Percentiles rank a stretch among this genome's conserved stretches.
phyloP scores from a whole-genome alignment of 2,888 invertebrate genomes.

The Lapara coniferarum region DNA sequence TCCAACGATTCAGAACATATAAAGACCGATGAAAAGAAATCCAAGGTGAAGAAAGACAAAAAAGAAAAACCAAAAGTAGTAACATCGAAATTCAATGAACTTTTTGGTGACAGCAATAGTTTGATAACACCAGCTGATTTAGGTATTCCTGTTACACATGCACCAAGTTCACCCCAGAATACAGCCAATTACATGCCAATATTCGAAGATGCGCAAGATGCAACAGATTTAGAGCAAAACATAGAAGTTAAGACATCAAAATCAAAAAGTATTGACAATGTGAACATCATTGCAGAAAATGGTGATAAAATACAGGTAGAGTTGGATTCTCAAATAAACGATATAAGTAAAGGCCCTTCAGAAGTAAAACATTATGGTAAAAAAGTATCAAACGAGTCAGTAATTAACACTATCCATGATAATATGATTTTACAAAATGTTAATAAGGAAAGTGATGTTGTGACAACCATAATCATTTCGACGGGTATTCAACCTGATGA shows the following conservation, averaged over 20 bases:
- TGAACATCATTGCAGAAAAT: neutral
- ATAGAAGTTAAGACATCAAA: conserved; percentile 20
- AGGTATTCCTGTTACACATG: conserved; percentile 48
- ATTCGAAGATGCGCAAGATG: conserved; percentile 69
- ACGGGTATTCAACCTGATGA: conserved; percentile 54
- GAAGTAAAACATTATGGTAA: neutral
- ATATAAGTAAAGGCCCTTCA: neutral
- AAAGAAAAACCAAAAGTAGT: conserved; percentile 43
- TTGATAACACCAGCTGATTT: conserved; percentile 75
- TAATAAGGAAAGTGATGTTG: conserved; percentile 44
- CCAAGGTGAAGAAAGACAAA: conserved; percentile 42
- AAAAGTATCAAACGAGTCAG: neutral
- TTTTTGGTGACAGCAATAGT: conserved; percentile 75
- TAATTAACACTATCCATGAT: neutral
- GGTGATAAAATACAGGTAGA: neutral
- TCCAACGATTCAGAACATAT: conserved; percentile 38
- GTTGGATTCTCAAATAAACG: neutral
- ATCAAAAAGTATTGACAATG: neutral
- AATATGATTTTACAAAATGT: neutral
- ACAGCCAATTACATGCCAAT: conserved; percentile 50
- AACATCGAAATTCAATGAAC: conserved; percentile 62
- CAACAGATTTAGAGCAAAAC: conserved; percentile 48
- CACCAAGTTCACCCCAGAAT: conserved; percentile 30
- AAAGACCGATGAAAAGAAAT: conserved; percentile 40
- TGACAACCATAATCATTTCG: conserved; percentile 66